Evolutionary conservation across 2,797 vertebrate genomes (phyloP).

Genomic region (Carcharodon carcharias): DNA sequence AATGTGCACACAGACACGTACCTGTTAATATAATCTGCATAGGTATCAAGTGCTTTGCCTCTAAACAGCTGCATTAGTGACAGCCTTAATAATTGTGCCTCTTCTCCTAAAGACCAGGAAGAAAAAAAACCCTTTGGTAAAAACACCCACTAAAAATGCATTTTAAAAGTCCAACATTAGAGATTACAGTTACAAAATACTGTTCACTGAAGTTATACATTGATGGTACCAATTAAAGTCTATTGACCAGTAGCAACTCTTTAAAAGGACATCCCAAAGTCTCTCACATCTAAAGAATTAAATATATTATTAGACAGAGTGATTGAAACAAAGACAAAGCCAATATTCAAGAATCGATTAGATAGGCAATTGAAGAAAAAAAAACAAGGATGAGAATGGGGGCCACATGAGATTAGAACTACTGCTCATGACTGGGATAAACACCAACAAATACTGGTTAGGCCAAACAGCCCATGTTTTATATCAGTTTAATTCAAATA

Average conservation of each 20-base stretch:
- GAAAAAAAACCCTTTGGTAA: constrained; percentile 36
- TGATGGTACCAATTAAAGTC: neutral
- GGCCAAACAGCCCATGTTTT: neutral
- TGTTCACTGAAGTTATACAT: too few relatives aligned
- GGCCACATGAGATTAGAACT: neutral
- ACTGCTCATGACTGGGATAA: neutral
- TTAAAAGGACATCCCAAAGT: neutral
- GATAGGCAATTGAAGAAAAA: neutral
- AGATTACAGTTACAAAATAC: neutral
- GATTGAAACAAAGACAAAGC: neutral
- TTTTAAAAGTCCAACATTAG: neutral
- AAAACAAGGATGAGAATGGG: neutral
- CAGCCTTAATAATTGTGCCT: constrained; percentile 54
- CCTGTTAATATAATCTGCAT: constrained; percentile 50
- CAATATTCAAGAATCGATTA: neutral
- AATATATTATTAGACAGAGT: neutral
- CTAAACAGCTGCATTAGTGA: constrained; percentile 55
- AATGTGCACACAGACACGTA: constrained; percentile 37
- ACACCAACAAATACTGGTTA: neutral
- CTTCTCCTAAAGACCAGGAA: constrained; percentile 51
- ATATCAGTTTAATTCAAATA: neutral
- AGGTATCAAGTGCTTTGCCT: constrained; percentile 47
- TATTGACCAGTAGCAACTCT: neutral
- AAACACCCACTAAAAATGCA: neutral
- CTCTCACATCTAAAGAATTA: neutral